Conservation (phyloP, 1,140 invertebrate genomes). For the Temnothorax nylanderi region DNA sequence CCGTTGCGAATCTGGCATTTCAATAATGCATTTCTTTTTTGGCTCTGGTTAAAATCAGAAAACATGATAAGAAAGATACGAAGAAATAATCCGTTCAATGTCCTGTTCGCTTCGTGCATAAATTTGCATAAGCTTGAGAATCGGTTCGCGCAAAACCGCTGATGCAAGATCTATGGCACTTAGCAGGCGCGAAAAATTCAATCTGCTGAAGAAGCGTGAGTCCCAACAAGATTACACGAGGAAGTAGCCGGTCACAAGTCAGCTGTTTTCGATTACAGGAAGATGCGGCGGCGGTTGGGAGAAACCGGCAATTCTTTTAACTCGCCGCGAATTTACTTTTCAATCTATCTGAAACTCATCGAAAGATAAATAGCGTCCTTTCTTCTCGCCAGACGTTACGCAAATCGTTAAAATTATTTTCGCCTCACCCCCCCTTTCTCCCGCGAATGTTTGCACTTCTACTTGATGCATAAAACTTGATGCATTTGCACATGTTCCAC, state of each 20-base stretch:
- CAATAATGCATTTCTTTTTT: not conserved
- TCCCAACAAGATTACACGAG: conserved; percentile 2
- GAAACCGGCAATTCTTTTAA: conserved; percentile 9
- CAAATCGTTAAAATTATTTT: not conserved
- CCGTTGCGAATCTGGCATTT: not conserved
- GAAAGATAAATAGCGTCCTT: conserved; percentile 7
- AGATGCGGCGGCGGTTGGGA: not conserved
- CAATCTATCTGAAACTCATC: not conserved
- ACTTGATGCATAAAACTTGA: not conserved
- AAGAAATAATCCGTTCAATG: conserved; percentile 12
- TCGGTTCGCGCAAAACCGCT: not conserved
- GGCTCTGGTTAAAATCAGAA: not conserved
- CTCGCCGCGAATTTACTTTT: conserved; percentile 17
- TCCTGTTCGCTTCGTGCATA: not conserved
- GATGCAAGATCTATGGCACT: conserved; percentile 23
- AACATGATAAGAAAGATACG: not conserved
- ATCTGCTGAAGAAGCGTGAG: not conserved
- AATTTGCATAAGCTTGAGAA: conserved; percentile 31
- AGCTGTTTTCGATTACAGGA: conserved; percentile 24
- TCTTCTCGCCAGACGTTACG: not conserved
- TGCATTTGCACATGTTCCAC: conserved; percentile 5
- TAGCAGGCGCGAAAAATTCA: conserved; percentile 4
- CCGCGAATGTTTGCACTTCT: not conserved
- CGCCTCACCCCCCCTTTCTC: not conserved
- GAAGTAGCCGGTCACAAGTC: conserved; percentile 5